These are phyloP conservation scores for Menidia menidia DNA, from an alignment of 2,797 vertebrate genomes.

Conservation along the genomic window DNA sequence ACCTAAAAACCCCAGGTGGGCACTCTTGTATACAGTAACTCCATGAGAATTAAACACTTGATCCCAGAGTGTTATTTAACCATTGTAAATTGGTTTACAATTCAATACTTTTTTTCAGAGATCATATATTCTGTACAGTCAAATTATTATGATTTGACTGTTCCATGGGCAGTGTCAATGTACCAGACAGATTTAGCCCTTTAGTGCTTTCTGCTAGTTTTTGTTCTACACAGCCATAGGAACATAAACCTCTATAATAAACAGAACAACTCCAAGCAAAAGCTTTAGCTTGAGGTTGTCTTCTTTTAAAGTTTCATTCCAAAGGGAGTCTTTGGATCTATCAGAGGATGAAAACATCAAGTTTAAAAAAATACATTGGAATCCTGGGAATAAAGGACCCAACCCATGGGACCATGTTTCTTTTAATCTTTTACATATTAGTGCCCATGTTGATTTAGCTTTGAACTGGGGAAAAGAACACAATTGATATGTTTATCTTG, in stretches of 20 bases:
- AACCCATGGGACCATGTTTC: slow-evolving; percentile 59
- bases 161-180: slow-evolving; percentile 5
- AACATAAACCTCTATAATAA: slow-evolving; percentile 15
- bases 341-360: slow-evolving; percentile 35
- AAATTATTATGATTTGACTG: background rate
- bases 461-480: slow-evolving; percentile 65
- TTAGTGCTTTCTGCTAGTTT: background rate
- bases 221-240: slow-evolving; percentile 21
- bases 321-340: slow-evolving; percentile 35
- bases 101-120: background rate
- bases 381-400: slow-evolving; percentile 38
- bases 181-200: background rate
- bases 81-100: too few relatives aligned
- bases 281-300: background rate
- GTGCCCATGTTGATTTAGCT: slow-evolving; percentile 68
- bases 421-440: slow-evolving; percentile 73
- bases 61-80: too few relatives aligned
- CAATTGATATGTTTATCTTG: slow-evolving; percentile 72
- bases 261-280: slow-evolving; percentile 15
- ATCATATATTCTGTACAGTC: background rate
- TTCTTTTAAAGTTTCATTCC: slow-evolving; percentile 17
- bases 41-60: too few relatives aligned
- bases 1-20: too few relatives aligned
- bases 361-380: slow-evolving; percentile 39
- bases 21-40: too few relatives aligned